Base-by-base conservation (phyloP, 2,113 vertebrate species). In the Polypterus bichir region DNA sequence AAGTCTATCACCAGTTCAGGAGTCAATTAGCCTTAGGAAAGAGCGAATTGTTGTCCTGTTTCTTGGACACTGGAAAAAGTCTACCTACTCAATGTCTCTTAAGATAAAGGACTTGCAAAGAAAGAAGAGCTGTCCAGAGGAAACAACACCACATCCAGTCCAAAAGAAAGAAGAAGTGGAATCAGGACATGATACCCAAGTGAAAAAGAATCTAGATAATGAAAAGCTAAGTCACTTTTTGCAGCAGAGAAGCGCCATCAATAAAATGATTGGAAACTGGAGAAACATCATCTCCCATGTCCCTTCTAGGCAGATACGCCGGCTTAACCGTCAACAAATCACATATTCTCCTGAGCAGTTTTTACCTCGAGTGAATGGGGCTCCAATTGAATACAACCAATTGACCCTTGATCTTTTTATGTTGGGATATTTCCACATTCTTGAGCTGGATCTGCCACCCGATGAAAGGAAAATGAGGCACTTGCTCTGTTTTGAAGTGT, bases 361-460 rank as follows among this genome's bases (percentile, higher is more conserved):
- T 73, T 77, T 98, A 49, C 84, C 88, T 2, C 77, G 78, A 2
- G 69, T 90, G 68, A 83, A 79, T 0, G 93, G 91, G 1, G 72
- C 74, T 0, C 76, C 86, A 0, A 62, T 73, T 46, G 81, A 89
- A 57, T 93, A 98, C 7, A 72, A 88, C 59, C 85, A 76, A 68
- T 81, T 98, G 71, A 89, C 92, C 1, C 80, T 96, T 64, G 94
- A 97, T 66, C 86, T 97, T 45, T 98, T 98, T 79, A 94, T 98
- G 93, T 80, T 98, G 59, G 96, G 96, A 49, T 97, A 97, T 84
- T 97, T 98, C 71, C 92, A 91, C 84, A 92, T 98, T 63, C 84
- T 98, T 71, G 94, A 98, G 75, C 75, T 89, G 55, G 89, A 97
- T 6, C 79, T 98, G 59, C 81, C 92, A 0, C 74, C 89, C 0